Base-by-base conservation (phyloP, 2,797 vertebrate species). In the Myotis daubentonii region DNA sequence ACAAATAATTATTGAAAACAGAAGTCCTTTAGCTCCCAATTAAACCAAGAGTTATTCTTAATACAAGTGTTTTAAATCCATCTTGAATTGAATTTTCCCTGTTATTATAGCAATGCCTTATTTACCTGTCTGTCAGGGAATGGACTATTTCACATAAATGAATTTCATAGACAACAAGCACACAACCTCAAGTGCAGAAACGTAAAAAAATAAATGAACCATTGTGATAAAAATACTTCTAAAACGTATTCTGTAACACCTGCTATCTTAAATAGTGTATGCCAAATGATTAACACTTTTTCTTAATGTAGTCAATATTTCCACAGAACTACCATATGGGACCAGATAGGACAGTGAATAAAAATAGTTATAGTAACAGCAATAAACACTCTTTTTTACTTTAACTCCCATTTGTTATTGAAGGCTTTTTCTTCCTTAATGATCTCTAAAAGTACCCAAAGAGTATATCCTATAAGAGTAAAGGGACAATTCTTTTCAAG, bases 21-120 rank as follows among this genome's bases (percentile, higher is more conserved):
- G 78, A 96, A 93, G 72, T 96, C 55, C 74, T 85, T 97, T 94
- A 94, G 95, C 93, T 94, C 83, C 86, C 96, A 89, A 90, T 96
- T 96, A 91, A 94, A 85, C 71, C 57, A 85, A 86, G 41, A 91
- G 20, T 55, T 86, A 28, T 76, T 91, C 60, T 89, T 72, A 91
- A 94, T 41, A n/a, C 12, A 76, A 60, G 44, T 93, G 38, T 92
- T 81, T 88, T 93, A 62, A 91, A 82, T 70, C 72, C 55, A 53
- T 85, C 57, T 80, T 97, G 91, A 96, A 87, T 93, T 87, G 82
- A 72, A 81, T 95, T 76, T 96, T 53, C 71, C 80, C 30, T 85
- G 60, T 75, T 94, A 33, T n/a, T 74, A 51, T 5, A 81, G 49
- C 55, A 81, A 74, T 10, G 47, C 19, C 60, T 93, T 89, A 36